Evolutionary conservation across 2,113 vertebrate species (phyloP), one percentile per base, ranked within the genome.

Genomic region (Nothoprocta perdicaria): DNA sequence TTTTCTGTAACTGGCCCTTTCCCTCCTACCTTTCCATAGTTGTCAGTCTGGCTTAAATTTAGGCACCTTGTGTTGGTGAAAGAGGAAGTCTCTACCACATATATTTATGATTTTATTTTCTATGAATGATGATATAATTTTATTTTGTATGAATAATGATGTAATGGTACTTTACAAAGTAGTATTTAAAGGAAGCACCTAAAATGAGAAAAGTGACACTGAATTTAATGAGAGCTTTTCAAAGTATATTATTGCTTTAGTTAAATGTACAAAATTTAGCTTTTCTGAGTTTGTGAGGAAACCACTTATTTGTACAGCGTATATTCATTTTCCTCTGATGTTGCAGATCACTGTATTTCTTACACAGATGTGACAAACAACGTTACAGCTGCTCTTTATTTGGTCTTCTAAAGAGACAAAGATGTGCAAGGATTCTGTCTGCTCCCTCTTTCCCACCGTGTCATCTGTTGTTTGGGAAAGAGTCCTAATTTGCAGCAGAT

Each of bases 401-500:
- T 96, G 95, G 94, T 97, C 95, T 94, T 97, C 75, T 96, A 92
- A 97, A 96, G 92, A 95, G 80, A 88, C 88, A 97, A 91, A 97
- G 89, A 96, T 97, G 84, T 88, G 93, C 86, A 88, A 94, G 89
- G 83, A 74, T 96, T 96, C 85, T 38, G 38, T 74, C 74, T 95
- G 75, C 66, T 97, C 82, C 41, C 26, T 94, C 87, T 95, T 96
- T 96, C 94, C 93, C 86, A 80, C 33, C 50, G 3, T 95, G 96
- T 97, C 97, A 96, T 98, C 95, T 96, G 96, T 95, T 96, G 91
- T 97, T 97, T 97, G 96, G 92, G 88, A 97, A 97, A 88, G 95
- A 96, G 87, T 97, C 95, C 94, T 97, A 97, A 98, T 98, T 97
- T 98, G 94, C 96, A 90, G 84, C 86, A 95, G 95, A 97, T 96